Evolutionary conservation across 2,113 vertebrate genomes (phyloP).

Genomic region (Rhombomys opimus): DNA sequence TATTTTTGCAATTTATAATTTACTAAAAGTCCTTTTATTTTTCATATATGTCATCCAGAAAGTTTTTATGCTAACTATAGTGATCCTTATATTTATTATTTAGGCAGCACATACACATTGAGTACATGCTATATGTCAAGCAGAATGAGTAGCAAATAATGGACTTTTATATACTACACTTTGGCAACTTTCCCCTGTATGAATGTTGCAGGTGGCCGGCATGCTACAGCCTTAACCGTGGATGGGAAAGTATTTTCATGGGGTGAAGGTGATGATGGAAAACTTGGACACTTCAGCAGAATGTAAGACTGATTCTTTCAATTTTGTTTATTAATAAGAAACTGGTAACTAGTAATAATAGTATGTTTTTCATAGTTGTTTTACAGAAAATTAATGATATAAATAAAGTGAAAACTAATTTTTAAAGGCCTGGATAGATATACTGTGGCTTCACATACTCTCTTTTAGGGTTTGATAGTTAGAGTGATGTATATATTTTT

Average conservation of each 20-base stretch:
- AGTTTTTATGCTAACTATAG: not conserved
- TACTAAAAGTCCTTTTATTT: not conserved
- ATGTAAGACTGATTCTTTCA: conserved; percentile 90
- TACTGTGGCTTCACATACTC: not conserved
- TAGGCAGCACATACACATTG: no score
- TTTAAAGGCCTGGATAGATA: not conserved
- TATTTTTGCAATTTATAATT: not conserved
- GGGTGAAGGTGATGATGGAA: conserved; percentile 99
- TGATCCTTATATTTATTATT: not conserved
- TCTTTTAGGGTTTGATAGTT: not conserved
- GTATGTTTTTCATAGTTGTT: not conserved
- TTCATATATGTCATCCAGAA: not conserved
- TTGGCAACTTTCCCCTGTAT: not conserved
- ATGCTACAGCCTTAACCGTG: conserved; percentile 97
- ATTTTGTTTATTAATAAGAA: not conserved
- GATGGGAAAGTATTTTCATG: conserved; percentile 99
- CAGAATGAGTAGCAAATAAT: no score
- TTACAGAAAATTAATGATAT: not conserved
- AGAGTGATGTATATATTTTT: not conserved
- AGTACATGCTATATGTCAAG: not conserved
- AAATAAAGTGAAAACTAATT: not conserved
- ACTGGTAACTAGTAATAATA: not conserved
- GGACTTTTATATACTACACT: fast-evolving
- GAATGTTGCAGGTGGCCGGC: conserved; percentile 92
- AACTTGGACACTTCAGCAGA: conserved; percentile 98